Evolutionary conservation across 1,140 invertebrate genomes (phyloP), one percentile per base, ranked within the genome.

Genomic region (Atta cephalotes): DNA sequence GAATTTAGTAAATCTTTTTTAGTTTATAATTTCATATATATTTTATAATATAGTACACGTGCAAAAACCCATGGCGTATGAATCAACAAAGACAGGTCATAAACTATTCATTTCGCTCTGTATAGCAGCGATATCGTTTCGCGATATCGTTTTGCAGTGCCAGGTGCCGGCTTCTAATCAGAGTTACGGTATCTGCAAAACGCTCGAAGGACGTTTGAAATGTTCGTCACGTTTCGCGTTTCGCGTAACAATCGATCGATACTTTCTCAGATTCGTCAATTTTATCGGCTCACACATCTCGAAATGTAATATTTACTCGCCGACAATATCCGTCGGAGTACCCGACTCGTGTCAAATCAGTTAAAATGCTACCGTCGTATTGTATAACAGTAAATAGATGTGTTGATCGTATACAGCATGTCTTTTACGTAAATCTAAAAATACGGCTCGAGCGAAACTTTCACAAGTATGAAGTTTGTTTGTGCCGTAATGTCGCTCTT

Each of bases 121-220:
- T 76, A 60, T 14, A 45, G 7, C 56, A 45, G n/a, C n/a, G 28
- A 45, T 49, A 51, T 51, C 49, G 9, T 56, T 72, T 6, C 12
- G 28, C 31, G 72, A 60, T 31, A 31, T 58, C n/a, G 31, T 76
- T 74, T 76, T 62, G 72, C 35, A 12, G 35, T 76, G 56, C 56
- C 72, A 76, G 72, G 35, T 76, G 72, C 71, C n/a, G 35, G 28
- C 53, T 39, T n/a, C n/a, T 74, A 74, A 74, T 76, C 72, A 39
- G 6, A 60, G 21, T 28, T 71, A 16, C 65, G 25, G 25, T 66
- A 39, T 31, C 18, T 16, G 39, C 53, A 28, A 62, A 62, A 21
- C 18, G 14, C 4, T 35, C 35, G 18, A 56, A 25, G 12, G 10
- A 28, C 49, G 35, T 31, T 74, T 56, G 39, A 76, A 49, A 76